These are phyloP conservation scores for Agrotis puta DNA, from an alignment of 2,888 invertebrate species.

Conservation along the genomic window DNA sequence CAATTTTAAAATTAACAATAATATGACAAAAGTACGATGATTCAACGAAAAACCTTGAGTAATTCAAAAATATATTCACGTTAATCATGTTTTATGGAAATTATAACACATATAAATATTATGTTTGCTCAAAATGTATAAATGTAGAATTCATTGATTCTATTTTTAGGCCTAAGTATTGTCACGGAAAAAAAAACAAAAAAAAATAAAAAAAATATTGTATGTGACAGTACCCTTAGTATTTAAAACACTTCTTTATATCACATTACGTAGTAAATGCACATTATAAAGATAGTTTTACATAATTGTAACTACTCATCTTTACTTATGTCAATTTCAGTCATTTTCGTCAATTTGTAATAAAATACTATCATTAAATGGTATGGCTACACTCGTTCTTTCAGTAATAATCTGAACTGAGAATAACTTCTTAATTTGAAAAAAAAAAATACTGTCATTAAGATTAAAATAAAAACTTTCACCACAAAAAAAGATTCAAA, in stretches of 20 bases:
- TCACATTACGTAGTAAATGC: conserved; percentile 50
- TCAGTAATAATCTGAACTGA: conserved; percentile 61
- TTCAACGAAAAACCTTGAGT: conserved; percentile 70
- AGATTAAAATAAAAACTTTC: background rate
- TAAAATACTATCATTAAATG: conserved; percentile 42
- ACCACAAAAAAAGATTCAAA: background rate
- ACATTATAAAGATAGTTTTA: conserved; percentile 44
- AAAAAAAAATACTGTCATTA: background rate
- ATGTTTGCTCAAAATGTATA: conserved; percentile 67
- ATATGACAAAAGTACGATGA: conserved; percentile 67
- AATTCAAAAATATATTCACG: conserved; percentile 65
- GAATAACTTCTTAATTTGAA: conserved; percentile 9
- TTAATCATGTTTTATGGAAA: conserved; percentile 58
- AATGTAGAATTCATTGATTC: conserved; percentile 44
- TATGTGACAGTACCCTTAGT: conserved; percentile 44
- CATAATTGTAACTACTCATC: conserved; percentile 27
- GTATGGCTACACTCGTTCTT: conserved; percentile 55
- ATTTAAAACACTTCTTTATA: conserved; percentile 25
- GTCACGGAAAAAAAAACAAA: conserved; percentile 27
- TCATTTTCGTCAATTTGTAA: conserved; percentile 73
- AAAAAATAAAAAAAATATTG: conserved; percentile 2
- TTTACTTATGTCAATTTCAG: conserved; percentile 68
- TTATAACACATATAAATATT: conserved; percentile 56
- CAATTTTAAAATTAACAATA: conserved; percentile 35
- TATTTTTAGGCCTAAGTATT: conserved; percentile 49